These are phyloP conservation scores for Ostrea edulis DNA, from an alignment of 1,140 invertebrate species.

Conservation along the genomic window DNA sequence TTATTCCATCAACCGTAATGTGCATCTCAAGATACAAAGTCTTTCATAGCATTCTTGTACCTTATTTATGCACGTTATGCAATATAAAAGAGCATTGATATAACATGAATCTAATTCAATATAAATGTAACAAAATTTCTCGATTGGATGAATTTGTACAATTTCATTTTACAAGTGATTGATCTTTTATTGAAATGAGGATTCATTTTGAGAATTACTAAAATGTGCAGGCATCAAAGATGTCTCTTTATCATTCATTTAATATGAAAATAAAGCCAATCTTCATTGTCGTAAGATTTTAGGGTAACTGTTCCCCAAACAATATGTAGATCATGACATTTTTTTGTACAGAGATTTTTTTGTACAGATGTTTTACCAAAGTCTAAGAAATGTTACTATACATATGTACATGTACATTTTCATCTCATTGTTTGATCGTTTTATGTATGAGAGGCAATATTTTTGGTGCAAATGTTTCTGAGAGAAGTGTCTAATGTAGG, in stretches of 20 bases:
- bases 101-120: constrained; percentile 10
- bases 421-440: constrained; percentile 37
- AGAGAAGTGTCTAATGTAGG: background rate
- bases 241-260: constrained; percentile 8
- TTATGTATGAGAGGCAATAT: constrained; percentile 20
- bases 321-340: constrained; percentile 21
- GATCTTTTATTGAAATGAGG: constrained; percentile 14
- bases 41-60: constrained; percentile 7
- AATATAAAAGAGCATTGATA: constrained; percentile 8
- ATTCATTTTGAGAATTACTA: constrained; percentile 15
- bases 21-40: constrained; percentile 26
- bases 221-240: constrained; percentile 12
- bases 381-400: constrained; percentile 29
- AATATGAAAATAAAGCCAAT: background rate
- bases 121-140: background rate
- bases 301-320: background rate
- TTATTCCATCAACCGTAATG: background rate
- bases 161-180: background rate
- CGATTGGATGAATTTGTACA: background rate
- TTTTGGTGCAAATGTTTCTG: background rate
- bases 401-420: constrained; percentile 3
- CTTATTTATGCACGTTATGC: constrained; percentile 8
- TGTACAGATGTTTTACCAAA: constrained; percentile 37
- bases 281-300: background rate
- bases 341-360: constrained; percentile 29